These are phyloP conservation scores for Cephonodes hylas DNA, from an alignment of 2,888 invertebrate species.

Conservation along the genomic window DNA sequence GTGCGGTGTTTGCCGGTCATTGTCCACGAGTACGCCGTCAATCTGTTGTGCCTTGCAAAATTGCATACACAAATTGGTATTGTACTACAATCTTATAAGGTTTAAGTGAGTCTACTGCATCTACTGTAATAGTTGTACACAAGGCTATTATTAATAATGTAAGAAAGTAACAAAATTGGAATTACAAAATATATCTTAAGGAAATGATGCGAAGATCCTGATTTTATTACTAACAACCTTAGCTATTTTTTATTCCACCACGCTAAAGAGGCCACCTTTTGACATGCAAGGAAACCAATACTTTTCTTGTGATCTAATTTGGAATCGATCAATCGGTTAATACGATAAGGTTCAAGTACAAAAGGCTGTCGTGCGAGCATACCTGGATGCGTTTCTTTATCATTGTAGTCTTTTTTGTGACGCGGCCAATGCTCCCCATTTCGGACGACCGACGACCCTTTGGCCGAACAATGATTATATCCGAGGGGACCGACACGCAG, in stretches of 20 bases:
- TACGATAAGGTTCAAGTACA: slow-evolving; percentile 4
- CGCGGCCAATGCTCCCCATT: slow-evolving; percentile 69
- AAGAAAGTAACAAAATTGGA: too few species aligned
- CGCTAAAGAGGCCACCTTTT: slow-evolving; percentile 2
- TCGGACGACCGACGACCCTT: slow-evolving; percentile 74
- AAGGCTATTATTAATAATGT: neutral
- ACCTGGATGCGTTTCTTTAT: slow-evolving; percentile 68
- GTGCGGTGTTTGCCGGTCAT: slow-evolving; percentile 48
- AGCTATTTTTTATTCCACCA: neutral
- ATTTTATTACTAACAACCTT: neutral
- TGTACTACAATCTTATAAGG: neutral
- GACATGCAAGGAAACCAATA: neutral
- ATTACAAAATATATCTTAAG: too few species aligned
- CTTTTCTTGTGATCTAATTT: neutral
- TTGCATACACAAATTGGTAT: neutral
- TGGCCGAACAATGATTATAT: slow-evolving; percentile 72
- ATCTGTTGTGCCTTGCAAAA: slow-evolving; percentile 22
- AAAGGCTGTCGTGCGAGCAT: slow-evolving; percentile 44
- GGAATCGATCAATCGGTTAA: slow-evolving; percentile 11
- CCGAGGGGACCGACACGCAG: slow-evolving; percentile 71
- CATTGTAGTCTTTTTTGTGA: slow-evolving; percentile 57
- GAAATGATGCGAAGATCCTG: too few species aligned
- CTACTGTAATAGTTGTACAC: neutral
- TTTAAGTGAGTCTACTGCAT: neutral
- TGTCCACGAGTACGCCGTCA: slow-evolving; percentile 46